phyloP scores from a whole-genome alignment of 1,140 invertebrate genomes.

The Anoplophora glabripennis region DNA sequence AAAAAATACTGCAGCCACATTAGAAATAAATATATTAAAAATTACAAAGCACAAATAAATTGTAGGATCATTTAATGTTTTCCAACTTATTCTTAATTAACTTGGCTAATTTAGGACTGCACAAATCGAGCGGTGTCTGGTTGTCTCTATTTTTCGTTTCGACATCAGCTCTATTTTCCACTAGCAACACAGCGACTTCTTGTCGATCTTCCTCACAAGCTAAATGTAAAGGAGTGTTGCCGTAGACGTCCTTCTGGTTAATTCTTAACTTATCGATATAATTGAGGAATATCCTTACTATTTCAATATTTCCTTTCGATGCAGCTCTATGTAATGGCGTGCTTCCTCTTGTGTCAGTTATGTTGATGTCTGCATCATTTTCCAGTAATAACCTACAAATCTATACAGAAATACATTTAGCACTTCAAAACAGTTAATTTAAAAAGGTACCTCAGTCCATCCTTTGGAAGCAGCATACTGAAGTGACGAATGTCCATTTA shows the following conservation, averaged over 20 bases:
- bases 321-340: conserved; percentile 84
- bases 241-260: conserved; percentile 61
- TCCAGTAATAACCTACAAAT: conserved; percentile 69
- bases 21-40: not conserved
- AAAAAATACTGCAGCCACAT: not conserved
- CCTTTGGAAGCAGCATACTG: conserved; percentile 84
- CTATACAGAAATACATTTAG: conserved; percentile 40
- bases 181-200: conserved; percentile 65
- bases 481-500: conserved; percentile 69
- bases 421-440: conserved; percentile 3
- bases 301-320: conserved; percentile 70
- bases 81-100: conserved; percentile 20
- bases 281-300: conserved; percentile 68
- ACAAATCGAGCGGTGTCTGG: conserved; percentile 69
- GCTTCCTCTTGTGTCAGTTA: conserved; percentile 68
- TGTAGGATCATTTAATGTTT: not conserved
- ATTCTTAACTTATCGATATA: conserved; percentile 49
- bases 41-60: not conserved
- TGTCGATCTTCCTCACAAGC: conserved; percentile 80
- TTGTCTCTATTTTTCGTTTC: conserved; percentile 67
- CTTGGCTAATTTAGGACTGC: conserved; percentile 42
- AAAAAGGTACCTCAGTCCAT: conserved; percentile 59
- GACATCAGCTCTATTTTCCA: conserved; percentile 64
- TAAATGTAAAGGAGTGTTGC: conserved; percentile 75
- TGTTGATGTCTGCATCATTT: conserved; percentile 71